phyloP scores from a whole-genome alignment of 1,140 invertebrate genomes.

The Pachypeltis micranthus region DNA sequence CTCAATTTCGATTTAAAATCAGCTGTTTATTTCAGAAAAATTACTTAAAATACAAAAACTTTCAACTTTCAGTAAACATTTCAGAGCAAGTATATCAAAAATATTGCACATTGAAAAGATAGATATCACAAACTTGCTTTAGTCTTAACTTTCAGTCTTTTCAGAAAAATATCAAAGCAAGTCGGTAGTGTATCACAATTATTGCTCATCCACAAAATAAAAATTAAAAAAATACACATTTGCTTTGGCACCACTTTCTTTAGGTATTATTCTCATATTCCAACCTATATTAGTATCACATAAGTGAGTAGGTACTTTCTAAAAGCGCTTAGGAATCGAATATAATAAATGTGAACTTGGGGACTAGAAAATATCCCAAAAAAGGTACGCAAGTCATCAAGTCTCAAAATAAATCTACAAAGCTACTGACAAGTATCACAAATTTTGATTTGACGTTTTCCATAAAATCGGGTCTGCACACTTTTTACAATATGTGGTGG shows the following conservation, averaged over 20 bases:
- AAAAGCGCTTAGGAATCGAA: background rate
- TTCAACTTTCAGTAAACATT: no score
- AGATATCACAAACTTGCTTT: no score
- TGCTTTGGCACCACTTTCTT: background rate
- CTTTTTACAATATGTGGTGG: background rate
- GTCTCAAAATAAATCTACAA: background rate
- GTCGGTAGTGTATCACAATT: background rate
- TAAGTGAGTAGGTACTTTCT: background rate
- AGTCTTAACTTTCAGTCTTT: no score
- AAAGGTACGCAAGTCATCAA: background rate
- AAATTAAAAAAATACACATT: background rate
- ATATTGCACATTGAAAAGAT: no score
- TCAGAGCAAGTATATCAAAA: no score
- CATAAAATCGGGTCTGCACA: background rate
- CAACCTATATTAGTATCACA: background rate
- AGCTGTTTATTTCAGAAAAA: background rate
- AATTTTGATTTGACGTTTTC: background rate
- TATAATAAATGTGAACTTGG: background rate
- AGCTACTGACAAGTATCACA: background rate
- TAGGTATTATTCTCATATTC: background rate
- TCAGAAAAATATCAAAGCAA: no score
- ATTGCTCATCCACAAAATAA: background rate
- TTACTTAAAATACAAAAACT: no score
- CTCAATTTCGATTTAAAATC: background rate
- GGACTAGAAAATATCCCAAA: background rate